These are phyloP conservation scores for Cybosia mesomella DNA, from an alignment of 2,888 invertebrate species.

Conservation along the genomic window DNA sequence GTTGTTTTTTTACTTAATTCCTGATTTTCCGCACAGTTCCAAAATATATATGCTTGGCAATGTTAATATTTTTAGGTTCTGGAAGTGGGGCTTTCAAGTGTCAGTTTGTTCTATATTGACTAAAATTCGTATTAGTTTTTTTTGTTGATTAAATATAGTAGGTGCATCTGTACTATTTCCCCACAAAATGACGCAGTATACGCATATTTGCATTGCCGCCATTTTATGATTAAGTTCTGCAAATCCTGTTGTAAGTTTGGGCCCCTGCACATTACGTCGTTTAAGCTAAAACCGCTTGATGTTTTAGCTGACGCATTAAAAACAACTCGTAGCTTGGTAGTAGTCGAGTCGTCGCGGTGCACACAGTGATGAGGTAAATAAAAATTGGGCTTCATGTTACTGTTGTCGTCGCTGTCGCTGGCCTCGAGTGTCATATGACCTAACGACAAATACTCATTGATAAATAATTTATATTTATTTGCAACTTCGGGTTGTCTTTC, in stretches of 20 bases:
- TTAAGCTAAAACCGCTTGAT: conserved; percentile 6
- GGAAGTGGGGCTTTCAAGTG: too few species aligned
- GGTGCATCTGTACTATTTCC: too few species aligned
- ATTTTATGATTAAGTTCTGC: conserved; percentile 25
- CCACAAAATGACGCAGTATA: too few species aligned
- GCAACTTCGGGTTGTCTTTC: not conserved
- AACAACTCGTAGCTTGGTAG: conserved; percentile 14
- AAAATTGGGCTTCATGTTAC: not conserved
- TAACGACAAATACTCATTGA: conserved; percentile 12
- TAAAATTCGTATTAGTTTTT: too few species aligned
- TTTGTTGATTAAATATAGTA: too few species aligned
- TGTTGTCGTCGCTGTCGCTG: not conserved
- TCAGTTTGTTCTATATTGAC: too few species aligned
- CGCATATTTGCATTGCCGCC: conserved; percentile 28
- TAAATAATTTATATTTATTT: conserved; percentile 11
- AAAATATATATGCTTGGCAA: too few species aligned
- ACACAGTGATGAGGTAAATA: conserved; percentile 18
- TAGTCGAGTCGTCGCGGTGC: not conserved
- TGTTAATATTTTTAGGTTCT: too few species aligned
- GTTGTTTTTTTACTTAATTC: too few species aligned
- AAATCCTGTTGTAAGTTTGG: conserved; percentile 38
- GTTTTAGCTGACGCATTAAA: conserved; percentile 14
- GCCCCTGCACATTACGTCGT: conserved; percentile 24
- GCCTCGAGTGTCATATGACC: conserved; percentile 3
- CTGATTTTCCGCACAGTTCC: too few species aligned